Base-by-base conservation (phyloP, 2,113 vertebrate species). In the Podocnemis expansa region DNA sequence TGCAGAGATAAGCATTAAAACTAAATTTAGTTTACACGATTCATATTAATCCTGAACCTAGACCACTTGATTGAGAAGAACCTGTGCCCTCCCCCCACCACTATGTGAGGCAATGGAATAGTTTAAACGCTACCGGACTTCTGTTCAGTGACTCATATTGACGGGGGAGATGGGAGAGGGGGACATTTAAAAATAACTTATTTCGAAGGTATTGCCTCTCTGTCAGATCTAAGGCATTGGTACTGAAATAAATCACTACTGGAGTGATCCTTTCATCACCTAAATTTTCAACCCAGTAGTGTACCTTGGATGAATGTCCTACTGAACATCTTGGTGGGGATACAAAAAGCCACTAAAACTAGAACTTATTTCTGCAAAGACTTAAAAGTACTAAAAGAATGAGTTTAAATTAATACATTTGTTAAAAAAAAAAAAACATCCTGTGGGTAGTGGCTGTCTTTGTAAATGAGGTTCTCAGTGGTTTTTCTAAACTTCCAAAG, bases 321-420 rank as follows among this genome's bases (percentile, higher is more conserved):
- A 89, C 49, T 97, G 94, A 97, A 97, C 97, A 97, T 91, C 93
- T 89, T 97, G 89, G 95, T 95, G 88, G 94, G 96, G 95, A 95
- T 97, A 93, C 95, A 96, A 92, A 94, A 96, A 96, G 93, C 93
- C 92, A 97, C 96, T 94, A 90, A 91, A 96, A 97, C 88, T 84
- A 90, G 56, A 80, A 84, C 87, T 49, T 95, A 91, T 95, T 93
- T 94, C 63, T 96, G 76, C 82, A 96, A 97, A 96, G 92, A 95
- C 92, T 97, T 96, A 95, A 96, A 96, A 97, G 94, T 95, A 91
- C 49, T 95, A 95, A 93, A 96, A 96, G 91, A 92, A 93, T 38
- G 85, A 93, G 86, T 91, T 92, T 91, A 8, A 78, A 94, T 80
- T 91, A 79, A 87, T 88, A 41, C n/a, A 81, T 89, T 80, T 94